Conservation (phyloP, 2,113 vertebrate genomes). For the Bungarus multicinctus region DNA sequence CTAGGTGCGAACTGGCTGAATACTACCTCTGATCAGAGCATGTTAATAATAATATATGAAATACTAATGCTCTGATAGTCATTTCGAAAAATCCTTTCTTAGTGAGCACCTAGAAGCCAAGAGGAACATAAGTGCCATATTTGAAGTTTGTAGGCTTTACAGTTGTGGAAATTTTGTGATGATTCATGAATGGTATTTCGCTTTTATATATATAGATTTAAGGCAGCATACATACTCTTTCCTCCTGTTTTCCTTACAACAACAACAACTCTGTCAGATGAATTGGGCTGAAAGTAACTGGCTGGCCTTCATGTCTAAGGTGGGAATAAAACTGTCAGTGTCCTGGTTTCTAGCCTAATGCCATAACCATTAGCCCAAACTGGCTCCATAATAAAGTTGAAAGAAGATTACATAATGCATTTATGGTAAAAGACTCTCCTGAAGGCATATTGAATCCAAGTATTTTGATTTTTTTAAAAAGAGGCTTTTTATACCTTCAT, state of each 20-base stretch:
- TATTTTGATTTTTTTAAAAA: neutral
- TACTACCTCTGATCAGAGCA: no score
- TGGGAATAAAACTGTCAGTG: no score
- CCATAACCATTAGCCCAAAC: neutral
- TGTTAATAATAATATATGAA: no score
- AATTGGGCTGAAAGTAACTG: neutral
- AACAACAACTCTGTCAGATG: neutral
- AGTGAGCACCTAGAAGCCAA: no score
- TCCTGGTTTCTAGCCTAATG: neutral
- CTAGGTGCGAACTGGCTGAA: no score
- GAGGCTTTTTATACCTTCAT: neutral
- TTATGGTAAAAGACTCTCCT: neutral
- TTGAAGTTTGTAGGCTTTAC: no score
- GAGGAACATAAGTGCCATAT: no score
- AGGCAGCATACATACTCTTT: neutral
- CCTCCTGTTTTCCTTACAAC: neutral
- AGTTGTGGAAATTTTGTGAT: no score
- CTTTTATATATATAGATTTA: neutral
- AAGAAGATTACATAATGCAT: neutral
- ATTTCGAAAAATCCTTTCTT: no score
- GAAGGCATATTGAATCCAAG: neutral
- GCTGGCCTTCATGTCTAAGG: neutral
- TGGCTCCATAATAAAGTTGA: neutral
- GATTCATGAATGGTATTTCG: no score
- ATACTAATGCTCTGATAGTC: no score